Base-by-base conservation (phyloP, 37 sponge, comb jelly and placozoan species). In the Geodia barretti region DNA sequence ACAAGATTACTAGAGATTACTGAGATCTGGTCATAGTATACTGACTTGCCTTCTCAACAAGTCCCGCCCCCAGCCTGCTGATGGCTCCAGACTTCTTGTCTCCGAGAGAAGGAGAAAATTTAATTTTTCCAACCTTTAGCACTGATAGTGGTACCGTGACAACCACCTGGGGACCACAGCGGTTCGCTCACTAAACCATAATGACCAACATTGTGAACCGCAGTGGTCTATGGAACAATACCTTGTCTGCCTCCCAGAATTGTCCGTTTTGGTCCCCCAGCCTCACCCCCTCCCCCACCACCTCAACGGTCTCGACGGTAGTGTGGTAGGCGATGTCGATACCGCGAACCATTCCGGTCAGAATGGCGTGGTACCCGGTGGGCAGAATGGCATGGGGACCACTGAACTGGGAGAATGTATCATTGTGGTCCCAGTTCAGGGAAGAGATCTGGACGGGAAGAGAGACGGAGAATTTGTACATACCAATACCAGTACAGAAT, bases 381-480 rank as follows among this genome's bases (percentile, higher is more conserved):
- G 83, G 78, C 3, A 95, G 63, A 68, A 88, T 73, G 70, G 92
- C 89, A 68, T 95, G 95, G 81, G 77, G 76, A 1, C 95, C 95
- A 31, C 86, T 80, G 72, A 95, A 95, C 90, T 95, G 95, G 20
- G 92, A 75, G 70, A 82, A 91, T 30, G 62, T 70, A 54, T 95
- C 95, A 60, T 95, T 95, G 78, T 95, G 95, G 72, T 95, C 95
- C 95, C 95, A 95, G 60, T 89, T 47, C 79, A 82, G 74, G n/a
- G 92, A 88, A 1, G 95, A 95, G 24, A 95, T 84, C 95, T 95
- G 78, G n/a, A n/a, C n/a, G n/a, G n/a, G n/a, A n/a, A n/a, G n/a
- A n/a, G n/a, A n/a, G n/a, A n/a, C n/a, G n/a, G n/a, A n/a, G n/a
- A n/a, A n/a, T n/a, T n/a, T n/a, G n/a, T n/a, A n/a, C n/a, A n/a